These are phyloP conservation scores for Villa cingulata DNA, from an alignment of 2,888 invertebrate species.

Conservation along the genomic window DNA sequence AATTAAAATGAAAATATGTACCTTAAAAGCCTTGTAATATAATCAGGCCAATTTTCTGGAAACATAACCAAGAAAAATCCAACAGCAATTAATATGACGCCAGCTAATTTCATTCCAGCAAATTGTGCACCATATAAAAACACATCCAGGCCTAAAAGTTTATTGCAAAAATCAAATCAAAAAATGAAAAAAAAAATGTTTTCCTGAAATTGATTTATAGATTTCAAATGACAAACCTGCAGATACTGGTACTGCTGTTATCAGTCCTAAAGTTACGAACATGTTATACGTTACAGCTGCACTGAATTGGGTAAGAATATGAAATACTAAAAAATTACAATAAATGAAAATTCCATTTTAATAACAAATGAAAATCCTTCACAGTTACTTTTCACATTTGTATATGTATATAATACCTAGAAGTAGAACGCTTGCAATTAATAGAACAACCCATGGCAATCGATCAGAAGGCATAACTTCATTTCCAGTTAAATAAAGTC, in stretches of 20 bases:
- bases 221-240: conserved; percentile 52
- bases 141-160: conserved; percentile 68
- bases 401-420: conserved; percentile 44
- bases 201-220: not conserved
- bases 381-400: not conserved
- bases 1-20: conserved; percentile 37
- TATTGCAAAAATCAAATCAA: not conserved
- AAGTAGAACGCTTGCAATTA: conserved; percentile 65
- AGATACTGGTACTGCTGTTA: conserved; percentile 87
- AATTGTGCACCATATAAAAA: conserved; percentile 74
- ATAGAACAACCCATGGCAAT: conserved; percentile 77
- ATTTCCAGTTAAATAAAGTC: conserved; percentile 71
- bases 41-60: conserved; percentile 93
- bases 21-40: conserved; percentile 79
- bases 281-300: conserved; percentile 86
- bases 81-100: conserved; percentile 76
- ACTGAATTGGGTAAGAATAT: conserved; percentile 87
- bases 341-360: not conserved
- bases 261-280: conserved; percentile 86
- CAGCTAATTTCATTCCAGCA: conserved; percentile 91
- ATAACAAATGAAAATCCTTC: not conserved
- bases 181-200: not conserved
- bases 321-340: conserved; percentile 56
- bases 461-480: conserved; percentile 71
- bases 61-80: conserved; percentile 91